phyloP scores from a whole-genome alignment of 2,888 invertebrate genomes.

The Drosophila paranaensis region DNA sequence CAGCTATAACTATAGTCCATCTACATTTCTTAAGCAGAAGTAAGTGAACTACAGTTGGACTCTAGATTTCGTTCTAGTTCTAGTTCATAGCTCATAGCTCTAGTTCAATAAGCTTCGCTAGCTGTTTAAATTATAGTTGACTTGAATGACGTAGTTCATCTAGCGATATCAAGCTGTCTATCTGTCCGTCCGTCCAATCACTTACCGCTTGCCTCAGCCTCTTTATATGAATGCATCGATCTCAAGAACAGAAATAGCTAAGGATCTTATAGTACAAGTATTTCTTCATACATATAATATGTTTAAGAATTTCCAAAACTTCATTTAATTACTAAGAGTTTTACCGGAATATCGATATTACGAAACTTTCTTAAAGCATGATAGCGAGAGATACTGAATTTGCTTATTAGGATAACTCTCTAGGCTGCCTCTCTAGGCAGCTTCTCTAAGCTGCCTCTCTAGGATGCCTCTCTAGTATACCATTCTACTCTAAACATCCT shows the following conservation, averaged over 20 bases:
- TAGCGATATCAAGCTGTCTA: background rate
- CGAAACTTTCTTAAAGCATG: too few species aligned
- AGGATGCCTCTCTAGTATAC: background rate
- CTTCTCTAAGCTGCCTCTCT: too few species aligned
- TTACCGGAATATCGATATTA: too few species aligned
- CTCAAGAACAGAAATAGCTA: background rate
- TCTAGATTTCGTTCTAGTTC: background rate
- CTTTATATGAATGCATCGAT: background rate
- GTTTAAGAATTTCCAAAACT: too few species aligned
- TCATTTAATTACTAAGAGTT: too few species aligned
- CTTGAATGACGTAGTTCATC: background rate
- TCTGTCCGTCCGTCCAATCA: background rate
- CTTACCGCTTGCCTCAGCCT: too few species aligned
- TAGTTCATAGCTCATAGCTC: background rate
- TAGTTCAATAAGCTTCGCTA: too few species aligned
- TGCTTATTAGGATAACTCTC: too few species aligned
- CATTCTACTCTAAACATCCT: background rate
- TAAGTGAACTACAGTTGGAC: too few species aligned
- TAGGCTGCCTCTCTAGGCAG: too few species aligned
- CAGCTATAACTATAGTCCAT: background rate
- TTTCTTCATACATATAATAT: background rate
- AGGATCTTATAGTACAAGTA: background rate
- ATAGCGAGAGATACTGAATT: too few species aligned
- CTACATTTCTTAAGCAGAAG: too few species aligned
- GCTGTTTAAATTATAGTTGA: background rate